Evolutionary conservation across 2,797 vertebrate species (phyloP), one percentile per base, ranked within the genome.

Genomic region (Malurus leucopterus): DNA sequence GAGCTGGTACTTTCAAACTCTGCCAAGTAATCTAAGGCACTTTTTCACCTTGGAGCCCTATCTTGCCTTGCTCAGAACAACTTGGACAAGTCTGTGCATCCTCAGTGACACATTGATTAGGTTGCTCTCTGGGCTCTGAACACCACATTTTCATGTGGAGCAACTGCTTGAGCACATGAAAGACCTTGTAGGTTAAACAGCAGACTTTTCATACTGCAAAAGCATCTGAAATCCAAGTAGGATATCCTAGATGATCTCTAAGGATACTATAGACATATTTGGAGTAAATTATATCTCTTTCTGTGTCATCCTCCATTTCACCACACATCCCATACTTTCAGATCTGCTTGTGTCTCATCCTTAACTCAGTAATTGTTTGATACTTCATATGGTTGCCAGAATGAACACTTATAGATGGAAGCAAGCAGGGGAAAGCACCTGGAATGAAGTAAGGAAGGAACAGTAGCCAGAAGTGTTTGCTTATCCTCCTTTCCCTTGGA

Each of bases 351-450:
- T 44, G 16, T 58, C 51, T 79, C 8, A 47, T 44, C 11, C 40
- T 36, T 51, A 69, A 24, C 11, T 69, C n/a, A 82, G 11, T 47
- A n/a, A 24, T 12, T 67, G 23, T 63, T 82, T 21, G 55, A 67
- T 50, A 47, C 12, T 38, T 88, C 23, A 30, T 50, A 15, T 11
- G 11, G 6, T 70, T 87, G 15, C 6, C 17, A 67, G 49, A 70
- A 29, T 0, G 0, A 72, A 46, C 2, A 36, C 30, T 43, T 57
- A 64, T 4, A 53, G 17, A 21, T 43, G 4, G 27, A 41, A 61
- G 1, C 16, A 32, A 64, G 12, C 17, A 41, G 11, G 3, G 75
- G 13, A 91, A 86, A 88, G 5, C 8, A n/a, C 4, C 18, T 63
- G 29, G 7, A 68, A 77, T 26, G 44, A 71, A 68, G 9, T 9